These are phyloP conservation scores for Phrynocephalus forsythii DNA, from an alignment of 2,797 vertebrate species.

Conservation along the genomic window DNA sequence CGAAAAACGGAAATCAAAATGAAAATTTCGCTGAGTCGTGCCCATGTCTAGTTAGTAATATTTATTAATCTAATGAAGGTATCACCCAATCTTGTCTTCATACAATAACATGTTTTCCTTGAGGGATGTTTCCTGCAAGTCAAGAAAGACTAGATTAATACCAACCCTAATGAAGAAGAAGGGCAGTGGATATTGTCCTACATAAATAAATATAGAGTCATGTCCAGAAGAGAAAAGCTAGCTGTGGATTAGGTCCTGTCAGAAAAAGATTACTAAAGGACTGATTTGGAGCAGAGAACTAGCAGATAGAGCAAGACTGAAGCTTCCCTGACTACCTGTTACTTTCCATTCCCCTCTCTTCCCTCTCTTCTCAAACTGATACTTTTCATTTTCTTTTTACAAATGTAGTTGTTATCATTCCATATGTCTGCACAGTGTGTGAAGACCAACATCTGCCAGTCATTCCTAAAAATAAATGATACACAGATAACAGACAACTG, in stretches of 20 bases:
- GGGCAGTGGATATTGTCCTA: not conserved
- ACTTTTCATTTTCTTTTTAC: not conserved
- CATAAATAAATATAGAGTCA: not conserved
- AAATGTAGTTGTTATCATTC: not conserved
- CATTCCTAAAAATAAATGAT: not conserved
- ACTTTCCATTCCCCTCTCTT: not conserved
- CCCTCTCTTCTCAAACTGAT: not conserved
- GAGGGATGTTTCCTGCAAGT: too few relatives aligned
- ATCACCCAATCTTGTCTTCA: too few relatives aligned
- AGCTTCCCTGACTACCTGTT: not conserved
- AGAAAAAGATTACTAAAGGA: not conserved
- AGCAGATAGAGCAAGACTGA: not conserved
- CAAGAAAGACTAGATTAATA: not conserved
- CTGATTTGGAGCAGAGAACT: not conserved
- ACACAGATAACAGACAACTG: not conserved
- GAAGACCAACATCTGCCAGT: not conserved
- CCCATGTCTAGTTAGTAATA: too few relatives aligned
- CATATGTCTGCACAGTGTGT: not conserved
- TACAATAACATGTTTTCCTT: too few relatives aligned
- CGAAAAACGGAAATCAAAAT: too few relatives aligned
- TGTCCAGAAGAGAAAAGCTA: not conserved
- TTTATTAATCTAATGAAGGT: too few relatives aligned
- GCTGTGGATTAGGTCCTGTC: not conserved
- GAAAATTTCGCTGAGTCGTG: too few relatives aligned
- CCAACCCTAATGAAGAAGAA: not conserved